Percentiles rank a stretch among this genome's conserved stretches.
Conservation (phyloP, 2,113 vertebrate genomes). For the Ameiurus melas region DNA sequence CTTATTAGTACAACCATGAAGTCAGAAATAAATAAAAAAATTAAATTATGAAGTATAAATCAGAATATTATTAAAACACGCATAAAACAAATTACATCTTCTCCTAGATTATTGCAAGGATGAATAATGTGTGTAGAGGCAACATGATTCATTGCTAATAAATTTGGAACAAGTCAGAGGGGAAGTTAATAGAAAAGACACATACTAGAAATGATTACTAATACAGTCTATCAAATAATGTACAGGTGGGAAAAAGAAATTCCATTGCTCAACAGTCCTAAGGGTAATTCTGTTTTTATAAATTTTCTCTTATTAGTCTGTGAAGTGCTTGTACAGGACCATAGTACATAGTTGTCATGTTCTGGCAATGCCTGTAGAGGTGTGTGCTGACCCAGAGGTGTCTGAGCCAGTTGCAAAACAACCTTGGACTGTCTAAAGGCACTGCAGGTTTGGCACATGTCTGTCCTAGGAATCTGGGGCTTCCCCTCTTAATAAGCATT, state of each 20-base stretch:
- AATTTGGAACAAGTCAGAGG: slow-evolving; percentile 41
- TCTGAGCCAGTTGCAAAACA: slow-evolving; percentile 37
- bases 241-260: slow-evolving; percentile 52
- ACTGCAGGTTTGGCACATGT: slow-evolving; percentile 38
- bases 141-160: slow-evolving; percentile 57
- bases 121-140: slow-evolving; percentile 6
- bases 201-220: slow-evolving; percentile 53
- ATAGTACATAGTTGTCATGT: slow-evolving; percentile 51
- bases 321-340: slow-evolving; percentile 46
- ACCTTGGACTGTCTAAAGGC: slow-evolving; percentile 39
- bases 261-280: slow-evolving; percentile 56
- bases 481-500: slow-evolving; percentile 31
- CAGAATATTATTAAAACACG: background rate
- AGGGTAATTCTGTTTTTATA: slow-evolving; percentile 39
- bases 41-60: background rate
- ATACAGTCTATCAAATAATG: slow-evolving; percentile 39
- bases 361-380: slow-evolving; percentile 50
- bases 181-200: slow-evolving; percentile 26
- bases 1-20: background rate
- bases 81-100: background rate
- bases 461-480: slow-evolving; percentile 48
- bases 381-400: slow-evolving; percentile 42
- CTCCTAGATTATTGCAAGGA: background rate
- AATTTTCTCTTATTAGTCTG: slow-evolving; percentile 47
- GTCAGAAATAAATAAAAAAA: background rate